Conservation (phyloP, 2,888 invertebrate species). For the Tanytarsus gracilentus region DNA sequence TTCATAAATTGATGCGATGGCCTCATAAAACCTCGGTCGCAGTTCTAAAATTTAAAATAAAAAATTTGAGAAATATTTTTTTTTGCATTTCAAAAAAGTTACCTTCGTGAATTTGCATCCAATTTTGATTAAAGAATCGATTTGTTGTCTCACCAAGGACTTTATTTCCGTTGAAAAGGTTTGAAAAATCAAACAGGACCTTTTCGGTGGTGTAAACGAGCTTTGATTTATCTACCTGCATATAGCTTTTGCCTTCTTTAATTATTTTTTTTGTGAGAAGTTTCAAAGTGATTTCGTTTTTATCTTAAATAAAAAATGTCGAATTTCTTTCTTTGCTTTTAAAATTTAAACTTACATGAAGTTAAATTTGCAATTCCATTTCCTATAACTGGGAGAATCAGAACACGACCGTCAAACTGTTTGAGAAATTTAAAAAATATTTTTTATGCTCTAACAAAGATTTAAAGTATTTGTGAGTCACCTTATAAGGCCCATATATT, state of each 20-base stretch:
- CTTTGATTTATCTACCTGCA: not conserved
- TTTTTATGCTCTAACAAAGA: no score
- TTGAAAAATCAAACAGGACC: not conserved
- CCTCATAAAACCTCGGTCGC: not conserved
- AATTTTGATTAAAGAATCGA: slow-evolving; percentile 6
- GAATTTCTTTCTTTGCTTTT: not conserved
- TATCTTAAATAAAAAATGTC: slow-evolving; percentile 11
- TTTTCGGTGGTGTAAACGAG: not conserved
- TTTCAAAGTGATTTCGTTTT: not conserved
- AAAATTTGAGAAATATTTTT: no score
- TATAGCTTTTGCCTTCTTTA: not conserved
- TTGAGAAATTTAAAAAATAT: no score
- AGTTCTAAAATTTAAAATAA: no score
- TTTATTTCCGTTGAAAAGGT: not conserved
- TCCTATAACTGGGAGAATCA: slow-evolving; percentile 2
- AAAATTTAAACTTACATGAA: not conserved
- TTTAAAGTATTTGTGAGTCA: no score
- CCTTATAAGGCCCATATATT: not conserved
- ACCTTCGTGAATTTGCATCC: slow-evolving; percentile 6
- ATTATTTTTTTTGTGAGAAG: not conserved
- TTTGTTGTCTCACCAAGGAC: not conserved
- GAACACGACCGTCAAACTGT: not conserved
- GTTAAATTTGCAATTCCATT: not conserved
- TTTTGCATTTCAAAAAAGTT: no score
- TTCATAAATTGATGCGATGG: slow-evolving; percentile 1